phyloP scores from a whole-genome alignment of 1,140 invertebrate species.

The Saccostrea cuccullata region DNA sequence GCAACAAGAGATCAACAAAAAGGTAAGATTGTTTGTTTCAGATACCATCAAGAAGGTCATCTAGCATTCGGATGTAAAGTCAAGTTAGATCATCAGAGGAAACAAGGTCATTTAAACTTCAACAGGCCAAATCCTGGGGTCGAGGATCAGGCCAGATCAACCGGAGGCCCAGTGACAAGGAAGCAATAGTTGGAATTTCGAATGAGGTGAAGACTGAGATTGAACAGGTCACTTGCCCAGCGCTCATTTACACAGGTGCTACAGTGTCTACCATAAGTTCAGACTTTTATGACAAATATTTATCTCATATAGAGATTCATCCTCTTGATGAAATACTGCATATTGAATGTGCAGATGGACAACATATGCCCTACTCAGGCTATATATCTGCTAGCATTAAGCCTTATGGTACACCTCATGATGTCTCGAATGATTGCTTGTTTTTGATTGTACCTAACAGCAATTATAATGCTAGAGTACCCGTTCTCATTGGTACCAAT shows the following conservation, averaged over 20 bases:
- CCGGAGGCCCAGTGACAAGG: neutral
- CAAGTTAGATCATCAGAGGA: neutral
- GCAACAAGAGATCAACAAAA: no score
- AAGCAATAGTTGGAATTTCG: neutral
- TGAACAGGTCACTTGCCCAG: neutral
- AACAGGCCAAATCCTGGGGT: slow-evolving; percentile 1
- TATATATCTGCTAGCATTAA: slow-evolving; percentile 46
- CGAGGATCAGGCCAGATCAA: neutral
- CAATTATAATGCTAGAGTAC: neutral
- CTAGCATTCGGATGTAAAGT: slow-evolving; percentile 43
- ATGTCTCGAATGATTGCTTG: neutral
- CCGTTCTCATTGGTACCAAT: no score
- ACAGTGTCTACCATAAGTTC: slow-evolving; percentile 47
- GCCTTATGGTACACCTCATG: neutral
- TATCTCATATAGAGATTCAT: slow-evolving; percentile 26
- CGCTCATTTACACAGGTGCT: slow-evolving; percentile 52
- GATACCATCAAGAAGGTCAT: neutral
- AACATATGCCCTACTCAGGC: slow-evolving; percentile 53
- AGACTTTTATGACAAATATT: slow-evolving; percentile 43
- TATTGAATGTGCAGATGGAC: slow-evolving; percentile 58
- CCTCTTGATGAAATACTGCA: slow-evolving; percentile 40
- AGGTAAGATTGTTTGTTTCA: no score
- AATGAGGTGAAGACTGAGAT: neutral
- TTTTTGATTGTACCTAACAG: neutral
- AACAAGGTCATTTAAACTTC: neutral